Conservation (phyloP, 2,888 invertebrate species). For the Trichopria drosophilae region DNA sequence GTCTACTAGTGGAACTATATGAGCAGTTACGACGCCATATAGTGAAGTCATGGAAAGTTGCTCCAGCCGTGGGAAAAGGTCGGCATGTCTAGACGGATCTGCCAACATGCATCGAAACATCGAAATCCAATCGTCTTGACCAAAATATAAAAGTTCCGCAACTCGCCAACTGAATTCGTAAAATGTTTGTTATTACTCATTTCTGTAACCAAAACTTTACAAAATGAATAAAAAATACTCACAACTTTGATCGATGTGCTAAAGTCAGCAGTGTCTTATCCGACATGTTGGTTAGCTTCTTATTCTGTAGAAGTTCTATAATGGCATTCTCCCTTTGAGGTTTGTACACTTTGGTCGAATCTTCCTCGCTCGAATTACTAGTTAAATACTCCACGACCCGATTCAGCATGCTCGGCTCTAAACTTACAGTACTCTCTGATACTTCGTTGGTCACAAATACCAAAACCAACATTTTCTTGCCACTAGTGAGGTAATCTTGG, state of each 20-base stretch:
- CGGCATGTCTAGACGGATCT: slow-evolving; percentile 47
- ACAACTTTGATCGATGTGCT: slow-evolving; percentile 53
- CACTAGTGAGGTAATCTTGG: slow-evolving; percentile 47
- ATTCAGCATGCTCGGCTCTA: slow-evolving; percentile 48
- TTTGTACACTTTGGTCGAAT: slow-evolving; percentile 45
- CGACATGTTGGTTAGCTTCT: slow-evolving; percentile 51
- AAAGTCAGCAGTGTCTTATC: slow-evolving; percentile 51
- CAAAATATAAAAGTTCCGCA: slow-evolving; percentile 50
- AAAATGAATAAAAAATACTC: slow-evolving; percentile 36
- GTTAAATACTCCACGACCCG: slow-evolving; percentile 51
- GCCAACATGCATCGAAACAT: slow-evolving; percentile 53
- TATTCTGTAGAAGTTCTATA: slow-evolving; percentile 47
- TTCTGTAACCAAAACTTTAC: background rate
- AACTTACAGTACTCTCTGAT: slow-evolving; percentile 47
- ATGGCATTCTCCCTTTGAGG: slow-evolving; percentile 51
- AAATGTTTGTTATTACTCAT: background rate
- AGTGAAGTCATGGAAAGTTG: slow-evolving; percentile 45
- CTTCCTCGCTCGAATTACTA: slow-evolving; percentile 35
- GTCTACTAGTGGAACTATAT: slow-evolving; percentile 41
- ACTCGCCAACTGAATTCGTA: slow-evolving; percentile 49
- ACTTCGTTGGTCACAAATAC: slow-evolving; percentile 53
- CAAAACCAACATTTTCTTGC: slow-evolving; percentile 50
- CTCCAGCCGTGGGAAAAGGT: slow-evolving; percentile 52
- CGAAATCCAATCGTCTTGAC: slow-evolving; percentile 53
- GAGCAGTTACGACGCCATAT: slow-evolving; percentile 42